A percentile compares a stretch with the other conserved stretches of the same genome.
Conservation (phyloP, 2,797 vertebrate genomes). For the Trachurus trachurus region DNA sequence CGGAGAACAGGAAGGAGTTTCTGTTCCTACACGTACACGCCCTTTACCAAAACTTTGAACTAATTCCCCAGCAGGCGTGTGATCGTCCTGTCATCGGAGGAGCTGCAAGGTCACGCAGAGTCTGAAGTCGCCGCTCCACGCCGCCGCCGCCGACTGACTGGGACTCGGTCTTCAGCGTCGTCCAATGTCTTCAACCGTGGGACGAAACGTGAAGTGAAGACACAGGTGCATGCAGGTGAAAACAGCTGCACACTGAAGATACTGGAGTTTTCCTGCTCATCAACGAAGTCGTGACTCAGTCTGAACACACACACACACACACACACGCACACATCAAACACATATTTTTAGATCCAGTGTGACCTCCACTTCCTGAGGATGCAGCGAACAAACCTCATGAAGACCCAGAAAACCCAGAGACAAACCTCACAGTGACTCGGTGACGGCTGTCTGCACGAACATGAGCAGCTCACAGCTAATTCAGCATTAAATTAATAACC, state of each 20-base stretch:
- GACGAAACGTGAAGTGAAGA: too few species aligned
- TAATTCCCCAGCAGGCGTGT: slow-evolving; percentile 41
- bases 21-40: slow-evolving; percentile 69
- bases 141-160: too few species aligned
- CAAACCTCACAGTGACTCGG: neutral
- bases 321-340: neutral
- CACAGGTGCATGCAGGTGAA: too few species aligned
- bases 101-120: slow-evolving; percentile 26
- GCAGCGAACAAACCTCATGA: neutral
- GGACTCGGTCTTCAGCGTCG: too few species aligned
- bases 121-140: neutral
- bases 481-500: too few species aligned
- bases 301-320: neutral
- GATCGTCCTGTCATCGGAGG: slow-evolving; percentile 24
- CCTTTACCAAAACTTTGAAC: slow-evolving; percentile 63
- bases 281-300: too few species aligned
- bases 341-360: neutral
- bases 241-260: too few species aligned
- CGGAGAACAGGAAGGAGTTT: slow-evolving; percentile 79
- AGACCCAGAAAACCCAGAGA: too few species aligned
- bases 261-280: too few species aligned
- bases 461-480: too few species aligned
- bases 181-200: too few species aligned
- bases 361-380: neutral
- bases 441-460: too few species aligned